A percentile compares a stretch with the other conserved stretches of the same genome.
These are phyloP conservation scores for Tauraco erythrolophus DNA, from an alignment of 2,113 vertebrate genomes.

Conservation along the genomic window DNA sequence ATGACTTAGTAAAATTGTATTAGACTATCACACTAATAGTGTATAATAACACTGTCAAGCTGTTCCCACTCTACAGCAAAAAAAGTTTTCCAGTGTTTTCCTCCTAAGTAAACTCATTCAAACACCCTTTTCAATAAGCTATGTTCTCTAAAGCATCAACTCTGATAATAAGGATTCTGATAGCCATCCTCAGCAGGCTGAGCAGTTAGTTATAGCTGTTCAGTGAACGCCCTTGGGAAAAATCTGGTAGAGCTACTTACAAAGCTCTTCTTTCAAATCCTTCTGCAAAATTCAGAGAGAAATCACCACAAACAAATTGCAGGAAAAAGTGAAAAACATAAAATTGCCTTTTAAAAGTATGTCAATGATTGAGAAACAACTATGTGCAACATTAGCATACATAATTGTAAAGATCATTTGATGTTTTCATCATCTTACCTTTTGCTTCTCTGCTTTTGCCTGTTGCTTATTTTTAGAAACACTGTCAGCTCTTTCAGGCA, in stretches of 20 bases:
- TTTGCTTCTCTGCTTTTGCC: not conserved
- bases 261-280: not conserved
- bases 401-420: not conserved
- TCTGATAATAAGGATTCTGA: not conserved
- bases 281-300: not conserved
- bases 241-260: not conserved
- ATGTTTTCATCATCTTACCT: not conserved
- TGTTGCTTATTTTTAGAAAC: not conserved
- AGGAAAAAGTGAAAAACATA: not conserved
- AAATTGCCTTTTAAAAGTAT: not conserved
- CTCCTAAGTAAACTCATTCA: not conserved
- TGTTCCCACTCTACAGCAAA: not conserved
- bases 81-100: not conserved
- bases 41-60: too few species aligned
- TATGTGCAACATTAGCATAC: not conserved
- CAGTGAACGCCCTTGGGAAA: not conserved
- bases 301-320: not conserved
- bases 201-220: not conserved
- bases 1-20: not conserved
- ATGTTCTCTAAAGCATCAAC: not conserved
- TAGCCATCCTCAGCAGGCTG: not conserved
- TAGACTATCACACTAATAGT: not conserved
- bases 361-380: not conserved
- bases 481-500: not conserved
- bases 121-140: not conserved